Base-by-base conservation (phyloP, 2,797 vertebrate genomes). In the Ataeniobius toweri region DNA sequence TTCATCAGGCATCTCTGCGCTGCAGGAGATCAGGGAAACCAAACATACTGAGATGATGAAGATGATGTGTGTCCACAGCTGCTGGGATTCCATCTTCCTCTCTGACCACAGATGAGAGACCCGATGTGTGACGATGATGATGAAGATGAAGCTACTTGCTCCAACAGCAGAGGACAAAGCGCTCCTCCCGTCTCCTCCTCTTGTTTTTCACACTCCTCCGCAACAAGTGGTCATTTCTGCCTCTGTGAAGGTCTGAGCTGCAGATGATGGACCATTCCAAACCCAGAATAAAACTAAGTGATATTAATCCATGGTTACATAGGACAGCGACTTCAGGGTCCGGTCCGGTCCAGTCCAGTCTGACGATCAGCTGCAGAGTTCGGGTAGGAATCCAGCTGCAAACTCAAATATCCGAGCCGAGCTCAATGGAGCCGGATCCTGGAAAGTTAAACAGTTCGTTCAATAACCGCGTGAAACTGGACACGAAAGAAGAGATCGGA, bases 51-150 rank as follows among this genome's bases (percentile, higher is more conserved):
- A 53, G 3, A 85, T n/a, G 83, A 89, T 72, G 9, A 59, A 7
- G 61, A 65, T 0, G 39, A 74, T 70, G 28, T 0, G 83, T 3
- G 75, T 73, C 81, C 88, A 78, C 22, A 63, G 26, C 0, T 82
- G 88, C 26, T 28, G 77, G 71, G 87, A 31, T 78, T 85, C 41
- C 90, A 91, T 93, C 85, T 79, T 91, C 61, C 41, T 48, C 70
- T 22, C 6, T 24, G 18, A 28, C 51, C 76, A 36, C 75, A 39
- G 73, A n/a, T 16, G 46, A 48, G 12, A 12, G 50, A 61, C 22
- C 74, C 28, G 73, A 6, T 31, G 22, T 75, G 59, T 10, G 81
- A 59, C 28, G 69, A 65, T 46, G 74, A 73, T 31, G 69, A 20
- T 14, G 20, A 41, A 28, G 71, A 69, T 50, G n/a, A 75, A 51